These are phyloP conservation scores for Dipodomys ordii DNA, from an alignment of 2,113 vertebrate species.

Conservation along the genomic window DNA sequence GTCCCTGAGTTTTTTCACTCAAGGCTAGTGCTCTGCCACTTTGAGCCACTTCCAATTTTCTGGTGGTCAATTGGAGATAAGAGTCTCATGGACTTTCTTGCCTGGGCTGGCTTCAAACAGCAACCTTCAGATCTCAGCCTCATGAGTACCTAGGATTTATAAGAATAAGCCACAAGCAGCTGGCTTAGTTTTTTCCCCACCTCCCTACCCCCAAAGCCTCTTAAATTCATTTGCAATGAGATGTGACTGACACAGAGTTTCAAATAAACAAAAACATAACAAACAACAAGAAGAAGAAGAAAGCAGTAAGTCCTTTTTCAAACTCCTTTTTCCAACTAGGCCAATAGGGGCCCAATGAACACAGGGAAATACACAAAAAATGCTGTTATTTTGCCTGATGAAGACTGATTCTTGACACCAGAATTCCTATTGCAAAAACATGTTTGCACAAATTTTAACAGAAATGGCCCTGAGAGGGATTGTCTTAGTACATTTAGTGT, in stretches of 20 bases:
- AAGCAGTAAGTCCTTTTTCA: background rate
- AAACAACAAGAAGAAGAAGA: background rate
- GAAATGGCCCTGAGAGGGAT: background rate
- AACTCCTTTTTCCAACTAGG: background rate
- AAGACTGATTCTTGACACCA: background rate
- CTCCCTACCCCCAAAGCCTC: background rate
- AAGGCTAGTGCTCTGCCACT: too few species aligned
- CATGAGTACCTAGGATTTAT: too few species aligned
- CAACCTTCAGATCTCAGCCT: too few species aligned
- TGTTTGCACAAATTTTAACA: conserved; percentile 34
- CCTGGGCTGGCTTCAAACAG: too few species aligned
- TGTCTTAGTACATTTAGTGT: background rate
- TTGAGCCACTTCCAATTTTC: too few species aligned
- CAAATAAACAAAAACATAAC: background rate
- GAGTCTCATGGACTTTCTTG: too few species aligned
- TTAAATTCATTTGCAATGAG: background rate
- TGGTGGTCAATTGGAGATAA: too few species aligned
- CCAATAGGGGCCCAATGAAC: background rate
- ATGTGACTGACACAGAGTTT: background rate
- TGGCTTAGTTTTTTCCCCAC: too few species aligned
- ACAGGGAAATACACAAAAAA: background rate
- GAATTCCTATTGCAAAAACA: background rate
- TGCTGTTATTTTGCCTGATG: background rate
- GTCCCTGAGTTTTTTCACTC: too few species aligned
- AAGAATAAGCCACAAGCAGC: too few species aligned